Evolutionary conservation across 2,888 invertebrate genomes (phyloP), one percentile per base, ranked within the genome.

Genomic region (Leucophenga montana): DNA sequence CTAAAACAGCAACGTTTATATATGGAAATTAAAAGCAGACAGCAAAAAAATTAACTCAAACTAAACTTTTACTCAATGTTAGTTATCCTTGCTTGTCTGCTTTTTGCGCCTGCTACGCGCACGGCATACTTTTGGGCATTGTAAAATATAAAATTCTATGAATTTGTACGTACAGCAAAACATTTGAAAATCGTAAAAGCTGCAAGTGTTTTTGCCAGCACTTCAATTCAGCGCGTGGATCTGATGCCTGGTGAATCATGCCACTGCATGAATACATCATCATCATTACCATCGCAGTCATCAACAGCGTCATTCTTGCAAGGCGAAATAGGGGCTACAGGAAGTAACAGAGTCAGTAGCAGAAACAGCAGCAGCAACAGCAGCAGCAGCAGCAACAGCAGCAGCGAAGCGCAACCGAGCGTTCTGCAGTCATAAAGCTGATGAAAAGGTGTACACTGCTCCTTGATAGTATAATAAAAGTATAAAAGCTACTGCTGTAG

Each of bases 131-230:
- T 80, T 82, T 80, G 85, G 85, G 84, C 80, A 80, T 74, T 83
- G 79, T 86, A 75, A 85, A 85, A 86, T 85, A 84, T 80, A 84
- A 86, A 86, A 86, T 86, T 85, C 87, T 83, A 85, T 85, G 82
- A 85, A 85, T 86, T 85, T 85, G 84, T 85, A 85, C 81, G 82
- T 80, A 78, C 78, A 77, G 61, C 11, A 61, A 61, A 20, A 77
- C 79, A 86, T 86, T 85, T 85, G 83, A 86, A 84, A 84, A 83
- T 84, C 86, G 83, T 86, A 86, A 86, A 86, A 82, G 72, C 78
- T 83, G 81, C 81, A 76, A 79, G 81, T 82, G 82, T 75, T 66
- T 66, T 78, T 72, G 39, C 39, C 77, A 61, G 11, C 20, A 13
- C 54, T 13, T 3, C 54, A 54, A 54, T 22, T 8, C 56, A n/a